Conservation (phyloP, 2,888 invertebrate species). For the Physocephala rufipes region DNA sequence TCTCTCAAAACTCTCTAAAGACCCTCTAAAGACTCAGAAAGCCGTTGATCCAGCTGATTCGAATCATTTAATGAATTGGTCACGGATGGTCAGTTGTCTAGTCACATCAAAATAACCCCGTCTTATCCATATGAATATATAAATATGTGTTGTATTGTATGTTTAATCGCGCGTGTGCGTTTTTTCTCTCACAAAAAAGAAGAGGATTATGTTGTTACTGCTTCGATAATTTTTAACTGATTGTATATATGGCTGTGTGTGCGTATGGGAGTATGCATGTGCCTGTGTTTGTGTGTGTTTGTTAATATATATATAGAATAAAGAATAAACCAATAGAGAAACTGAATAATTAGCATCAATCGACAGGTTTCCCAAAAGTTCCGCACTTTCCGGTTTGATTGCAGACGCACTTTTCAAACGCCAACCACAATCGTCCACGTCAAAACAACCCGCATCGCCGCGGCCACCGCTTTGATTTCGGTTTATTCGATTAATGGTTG, state of each 20-base stretch:
- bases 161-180: constrained; percentile 30
- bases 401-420: background rate
- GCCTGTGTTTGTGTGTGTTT: constrained; percentile 15
- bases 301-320: background rate
- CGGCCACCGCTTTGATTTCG: too few species aligned
- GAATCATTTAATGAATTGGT: too few species aligned
- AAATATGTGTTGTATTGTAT: constrained; percentile 40
- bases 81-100: too few species aligned
- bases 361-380: background rate
- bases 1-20: too few species aligned
- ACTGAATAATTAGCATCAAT: background rate
- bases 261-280: background rate
- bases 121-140: too few species aligned
- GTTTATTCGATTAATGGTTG: too few species aligned
- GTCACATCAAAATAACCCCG: too few species aligned
- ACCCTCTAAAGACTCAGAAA: too few species aligned
- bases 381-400: background rate
- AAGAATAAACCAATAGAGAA: background rate
- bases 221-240: background rate
- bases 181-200: constrained; percentile 1
- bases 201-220: background rate
- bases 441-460: background rate
- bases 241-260: background rate
- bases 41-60: too few species aligned
- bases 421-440: constrained; percentile 19